Conservation (phyloP, 2,888 invertebrate species). For the Papilio demoleus region DNA sequence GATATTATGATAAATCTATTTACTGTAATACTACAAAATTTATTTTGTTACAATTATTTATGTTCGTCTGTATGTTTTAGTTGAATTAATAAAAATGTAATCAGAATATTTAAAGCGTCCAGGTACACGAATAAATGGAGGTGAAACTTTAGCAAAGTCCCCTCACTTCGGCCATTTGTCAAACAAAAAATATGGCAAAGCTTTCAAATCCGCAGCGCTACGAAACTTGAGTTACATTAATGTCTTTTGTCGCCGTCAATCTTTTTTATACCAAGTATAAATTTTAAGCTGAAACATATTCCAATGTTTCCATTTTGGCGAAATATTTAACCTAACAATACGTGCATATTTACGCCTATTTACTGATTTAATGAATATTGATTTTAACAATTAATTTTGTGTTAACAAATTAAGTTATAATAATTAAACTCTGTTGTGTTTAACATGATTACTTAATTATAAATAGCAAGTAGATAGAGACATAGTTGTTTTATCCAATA, state of each 20-base stretch:
- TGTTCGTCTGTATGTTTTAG: no score
- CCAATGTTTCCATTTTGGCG: not conserved
- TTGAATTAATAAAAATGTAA: not conserved
- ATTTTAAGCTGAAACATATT: constrained; percentile 11
- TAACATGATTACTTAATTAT: no score
- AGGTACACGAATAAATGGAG: constrained; percentile 61
- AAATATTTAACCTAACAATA: not conserved
- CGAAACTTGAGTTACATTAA: constrained; percentile 37
- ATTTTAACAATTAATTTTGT: no score
- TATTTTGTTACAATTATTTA: no score
- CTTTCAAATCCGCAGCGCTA: constrained; percentile 54
- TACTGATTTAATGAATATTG: no score
- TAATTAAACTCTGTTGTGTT: no score
- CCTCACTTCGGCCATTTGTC: constrained; percentile 80
- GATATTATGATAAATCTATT: not conserved
- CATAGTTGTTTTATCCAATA: no score
- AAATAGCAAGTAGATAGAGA: no score
- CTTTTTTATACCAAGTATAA: constrained; percentile 15
- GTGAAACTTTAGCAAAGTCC: constrained; percentile 78
- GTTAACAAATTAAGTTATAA: no score
- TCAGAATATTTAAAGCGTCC: not conserved
- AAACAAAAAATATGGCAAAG: constrained; percentile 80
- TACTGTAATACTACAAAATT: not conserved
- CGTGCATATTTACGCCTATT: no score
- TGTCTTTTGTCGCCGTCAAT: constrained; percentile 32